These are phyloP conservation scores for Tipula confusa DNA, from an alignment of 2,888 invertebrate species.

Conservation along the genomic window DNA sequence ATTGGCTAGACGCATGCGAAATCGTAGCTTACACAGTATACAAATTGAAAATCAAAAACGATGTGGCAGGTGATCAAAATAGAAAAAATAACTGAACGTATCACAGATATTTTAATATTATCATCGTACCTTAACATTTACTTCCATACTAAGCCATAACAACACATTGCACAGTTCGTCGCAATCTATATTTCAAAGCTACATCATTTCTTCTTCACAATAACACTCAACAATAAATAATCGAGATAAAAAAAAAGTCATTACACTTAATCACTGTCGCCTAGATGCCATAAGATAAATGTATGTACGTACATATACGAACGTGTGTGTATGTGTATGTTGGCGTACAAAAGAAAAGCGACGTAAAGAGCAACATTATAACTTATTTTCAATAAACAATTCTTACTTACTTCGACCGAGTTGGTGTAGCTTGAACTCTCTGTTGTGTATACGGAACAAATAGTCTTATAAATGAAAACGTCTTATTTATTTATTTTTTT, in stretches of 20 bases:
- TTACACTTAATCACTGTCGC: not conserved
- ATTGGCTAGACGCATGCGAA: too few relatives aligned
- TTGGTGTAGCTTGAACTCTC: constrained; percentile 16
- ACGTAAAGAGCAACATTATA: not conserved
- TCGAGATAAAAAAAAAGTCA: not conserved
- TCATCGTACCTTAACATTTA: too few relatives aligned
- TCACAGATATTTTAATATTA: not conserved
- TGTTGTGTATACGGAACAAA: not conserved
- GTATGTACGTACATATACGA: not conserved
- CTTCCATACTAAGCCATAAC: not conserved
- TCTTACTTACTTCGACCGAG: not conserved
- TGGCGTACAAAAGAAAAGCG: not conserved
- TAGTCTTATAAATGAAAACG: not conserved
- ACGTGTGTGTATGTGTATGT: too few relatives aligned
- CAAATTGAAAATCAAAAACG: too few relatives aligned
- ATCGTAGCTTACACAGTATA: too few relatives aligned
- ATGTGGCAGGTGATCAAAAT: too few relatives aligned
- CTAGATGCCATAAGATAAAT: constrained; percentile 20
- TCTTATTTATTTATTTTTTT: not conserved
- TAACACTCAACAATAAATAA: not conserved
- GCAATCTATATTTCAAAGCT: not conserved
- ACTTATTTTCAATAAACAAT: constrained; percentile 12
- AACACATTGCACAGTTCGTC: not conserved
- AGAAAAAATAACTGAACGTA: not conserved
- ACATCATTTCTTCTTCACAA: not conserved